A percentile compares a stretch with the other conserved stretches of the same genome.
Conservation (phyloP, 2,888 invertebrate genomes). For the Phortica magna region DNA sequence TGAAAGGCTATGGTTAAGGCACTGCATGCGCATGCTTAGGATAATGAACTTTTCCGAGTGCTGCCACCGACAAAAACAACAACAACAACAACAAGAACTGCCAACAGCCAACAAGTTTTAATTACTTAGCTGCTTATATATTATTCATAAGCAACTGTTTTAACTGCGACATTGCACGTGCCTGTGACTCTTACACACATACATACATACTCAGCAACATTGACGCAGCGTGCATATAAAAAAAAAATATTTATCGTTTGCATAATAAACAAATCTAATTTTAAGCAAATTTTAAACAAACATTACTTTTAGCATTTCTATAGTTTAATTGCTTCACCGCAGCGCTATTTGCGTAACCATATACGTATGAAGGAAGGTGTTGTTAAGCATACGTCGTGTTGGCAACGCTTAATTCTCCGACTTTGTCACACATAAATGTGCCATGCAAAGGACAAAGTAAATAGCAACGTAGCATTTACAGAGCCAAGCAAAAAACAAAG, state of each 20-base stretch:
- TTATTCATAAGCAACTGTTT: slow-evolving; percentile 19
- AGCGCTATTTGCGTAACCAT: neutral
- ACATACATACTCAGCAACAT: neutral
- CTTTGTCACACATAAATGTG: neutral
- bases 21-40: slow-evolving; percentile 8
- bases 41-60: slow-evolving; percentile 22
- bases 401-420: neutral
- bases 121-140: slow-evolving; percentile 28
- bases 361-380: neutral
- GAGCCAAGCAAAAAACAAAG: neutral
- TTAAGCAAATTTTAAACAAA: neutral
- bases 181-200: neutral
- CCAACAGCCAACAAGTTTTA: slow-evolving; percentile 13
- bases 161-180: slow-evolving; percentile 6
- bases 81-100: neutral
- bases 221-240: slow-evolving; percentile 4
- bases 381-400: slow-evolving; percentile 23
- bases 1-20: slow-evolving; percentile 5
- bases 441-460: slow-evolving; percentile 14
- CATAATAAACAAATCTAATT: slow-evolving; percentile 26
- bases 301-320: neutral
- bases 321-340: neutral
- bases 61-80: neutral
- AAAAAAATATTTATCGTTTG: slow-evolving; percentile 12
- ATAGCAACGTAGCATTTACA: slow-evolving; percentile 22